Evolutionary conservation across 1,140 invertebrate genomes (phyloP), one percentile per base, ranked within the genome.

Genomic region (Hermetia illucens): DNA sequence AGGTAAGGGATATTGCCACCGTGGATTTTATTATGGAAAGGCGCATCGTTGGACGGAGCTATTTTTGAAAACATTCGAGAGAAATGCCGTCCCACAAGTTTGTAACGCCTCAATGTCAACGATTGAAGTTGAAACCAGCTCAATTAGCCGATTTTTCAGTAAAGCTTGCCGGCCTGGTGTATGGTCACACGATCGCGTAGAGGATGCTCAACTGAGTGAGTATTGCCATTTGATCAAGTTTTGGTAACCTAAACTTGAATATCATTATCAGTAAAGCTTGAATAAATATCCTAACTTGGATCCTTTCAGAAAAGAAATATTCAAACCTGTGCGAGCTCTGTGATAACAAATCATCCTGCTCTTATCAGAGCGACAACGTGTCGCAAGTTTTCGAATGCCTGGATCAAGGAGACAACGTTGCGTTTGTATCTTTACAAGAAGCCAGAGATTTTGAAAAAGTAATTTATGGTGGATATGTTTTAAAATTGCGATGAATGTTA

Each of bases 111-210:
- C 53, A 16, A 50, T 58, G 20, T 69, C 65, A 0, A 55, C 63
- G 15, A 63, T 64, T 8, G 71, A 76, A 48, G 58, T 73, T 44
- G 72, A 77, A 40, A 53, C 68, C 10, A 49, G 58, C 19, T 64
- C 65, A 24, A 46, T 77, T 2, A 58, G 49, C 29, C 39, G 52
- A 4, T 76, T 74, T 61, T 80, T 79, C 61, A 59, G 62, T 2
- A 61, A 52, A 5, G 70, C 69, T 34, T 82, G 79, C 55, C 56
- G 74, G 34, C 77, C 77, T n/a, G 77, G 79, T 25, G 53, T 58
- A 1, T 81, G 77, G 77, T 67, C 69, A 2, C 38, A 61, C 1
- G 69, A 77, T 43, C 38, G 44, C 1, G 45, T 54, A 2, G 49
- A 69, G 0, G 70, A 79, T 48, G 45, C 53, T 36, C 44, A 54